Evolutionary conservation across 1,140 invertebrate species (phyloP), one percentile per base, ranked within the genome.

Genomic region (Thaumatotibia leucotreta): DNA sequence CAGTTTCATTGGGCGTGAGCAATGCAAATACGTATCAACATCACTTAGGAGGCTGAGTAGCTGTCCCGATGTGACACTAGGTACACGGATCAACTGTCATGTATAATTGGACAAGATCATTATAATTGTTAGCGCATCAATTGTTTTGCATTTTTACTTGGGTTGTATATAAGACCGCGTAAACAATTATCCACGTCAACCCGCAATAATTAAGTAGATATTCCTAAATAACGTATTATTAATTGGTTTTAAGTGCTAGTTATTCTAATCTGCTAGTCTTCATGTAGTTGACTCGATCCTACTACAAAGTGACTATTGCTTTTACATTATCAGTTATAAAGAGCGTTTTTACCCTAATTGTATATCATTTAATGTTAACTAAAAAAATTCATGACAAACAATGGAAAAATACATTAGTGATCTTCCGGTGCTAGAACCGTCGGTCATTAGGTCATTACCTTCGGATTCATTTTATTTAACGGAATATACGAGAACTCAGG

Each of bases 1-100:
- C 8, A 68, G 72, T 58, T 65, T 74, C 65, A 58, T 54, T 45
- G 68, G 62, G 17, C 17, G 70, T 61, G 23, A 22, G 35, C 63
- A 67, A 76, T 74, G 77, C 73, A 76, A 75, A 75, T 76, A 79
- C 23, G n/a, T 58, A 58, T 58, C 52, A 58, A 3, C 24, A 29
- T 58, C 52, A 58, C 52, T 58, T 31, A 58, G 22, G 52, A 27
- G 24, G 24, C 52, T 24, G 52, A 58, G 22, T 9, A 17, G 27
- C 24, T 24, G 23, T 10, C 50, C 24, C 11, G 52, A 58, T 9
- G 39, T 45, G 39, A 1, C 39, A 14, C 39, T 45, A 20, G 17
- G n/a, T n/a, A n/a, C n/a, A 45, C 39, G 39, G 39, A 45, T 45
- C 39, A 45, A 45, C 39, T 45, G 39, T 45, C 39, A 6, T 17